Percentiles rank a stretch among this genome's conserved stretches.
Evolutionary conservation across 2,797 vertebrate species (phyloP).

Genomic region (Scolopax bukidnonensis): DNA sequence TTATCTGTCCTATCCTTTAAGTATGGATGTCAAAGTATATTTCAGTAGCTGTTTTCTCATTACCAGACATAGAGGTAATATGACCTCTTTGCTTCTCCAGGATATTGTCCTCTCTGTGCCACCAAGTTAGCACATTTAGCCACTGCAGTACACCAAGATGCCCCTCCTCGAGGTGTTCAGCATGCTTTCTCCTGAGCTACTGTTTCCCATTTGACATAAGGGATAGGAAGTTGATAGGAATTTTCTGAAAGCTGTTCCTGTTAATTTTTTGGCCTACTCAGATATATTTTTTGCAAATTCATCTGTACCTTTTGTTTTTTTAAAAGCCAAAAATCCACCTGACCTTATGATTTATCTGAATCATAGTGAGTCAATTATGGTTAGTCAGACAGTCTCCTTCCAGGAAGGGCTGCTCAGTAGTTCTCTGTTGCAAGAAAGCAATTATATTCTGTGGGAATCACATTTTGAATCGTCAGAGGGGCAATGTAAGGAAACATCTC

Average conservation of each 20-base stretch:
- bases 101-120: neutral
- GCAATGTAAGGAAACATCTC: neutral
- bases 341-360: neutral
- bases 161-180: neutral
- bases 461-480: neutral
- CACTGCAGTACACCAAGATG: neutral
- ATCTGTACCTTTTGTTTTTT: neutral
- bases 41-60: neutral
- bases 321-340: neutral
- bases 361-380: neutral
- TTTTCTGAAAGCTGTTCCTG: neutral
- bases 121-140: neutral
- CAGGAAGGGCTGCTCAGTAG: neutral
- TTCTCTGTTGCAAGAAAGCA: neutral
- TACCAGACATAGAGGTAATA: neutral
- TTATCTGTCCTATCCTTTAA: neutral
- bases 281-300: neutral
- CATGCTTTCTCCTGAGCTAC: neutral
- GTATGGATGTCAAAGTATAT: neutral
- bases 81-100: neutral
- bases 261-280: neutral
- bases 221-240: neutral
- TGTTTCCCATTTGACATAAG: neutral
- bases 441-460: neutral
- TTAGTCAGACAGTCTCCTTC: neutral